Evolutionary conservation across 2,797 vertebrate genomes (phyloP), one percentile per base, ranked within the genome.

Genomic region (Siniperca obscura): DNA sequence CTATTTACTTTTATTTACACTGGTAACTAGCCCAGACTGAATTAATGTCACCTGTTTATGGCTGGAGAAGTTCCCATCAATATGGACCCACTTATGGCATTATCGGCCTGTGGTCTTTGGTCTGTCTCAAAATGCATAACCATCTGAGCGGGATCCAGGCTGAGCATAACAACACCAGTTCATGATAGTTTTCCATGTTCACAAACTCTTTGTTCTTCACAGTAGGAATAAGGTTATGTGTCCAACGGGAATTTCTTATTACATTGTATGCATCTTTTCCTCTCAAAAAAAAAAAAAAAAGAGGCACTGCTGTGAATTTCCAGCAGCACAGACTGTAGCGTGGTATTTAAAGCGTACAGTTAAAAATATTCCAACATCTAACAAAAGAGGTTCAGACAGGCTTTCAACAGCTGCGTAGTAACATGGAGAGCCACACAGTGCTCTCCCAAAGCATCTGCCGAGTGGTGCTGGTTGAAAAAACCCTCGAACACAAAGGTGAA

Each of bases 291-390:
- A 44, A 40, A 50, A 22, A 50, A 40, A 50, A 17, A 42, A 60
- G 5, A 60, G 12, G 40, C n/a, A 7, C 60, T 38, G 57, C 11
- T 77, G 57, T 57, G 65, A 70, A 73, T 74, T 85, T 55, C 66
- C 86, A 61, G 59, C 67, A 70, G 75, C 70, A 3, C 7, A 46
- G 73, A 44, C 19, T 42, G 46, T 7, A 14, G 38, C 1, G 17
- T 30, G 70, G 80, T 86, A 87, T 83, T 85, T 78, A 83, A 86
- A 87, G 82, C 60, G 56, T 11, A 40, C 46, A 11, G 64, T 11
- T 86, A 74, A 52, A 80, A 79, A 66, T 71, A 80, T 25, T 53
- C 42, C 27, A 42, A 11, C 61, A 30, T 70, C 36, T 30, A 56
- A 14, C 44, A 48, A 34, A 70, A 69, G 66, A 78, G 67, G 68